Base-by-base conservation (phyloP, 37 sponge, comb jelly and placozoan genomes). In the Chondrosia reniformis region DNA sequence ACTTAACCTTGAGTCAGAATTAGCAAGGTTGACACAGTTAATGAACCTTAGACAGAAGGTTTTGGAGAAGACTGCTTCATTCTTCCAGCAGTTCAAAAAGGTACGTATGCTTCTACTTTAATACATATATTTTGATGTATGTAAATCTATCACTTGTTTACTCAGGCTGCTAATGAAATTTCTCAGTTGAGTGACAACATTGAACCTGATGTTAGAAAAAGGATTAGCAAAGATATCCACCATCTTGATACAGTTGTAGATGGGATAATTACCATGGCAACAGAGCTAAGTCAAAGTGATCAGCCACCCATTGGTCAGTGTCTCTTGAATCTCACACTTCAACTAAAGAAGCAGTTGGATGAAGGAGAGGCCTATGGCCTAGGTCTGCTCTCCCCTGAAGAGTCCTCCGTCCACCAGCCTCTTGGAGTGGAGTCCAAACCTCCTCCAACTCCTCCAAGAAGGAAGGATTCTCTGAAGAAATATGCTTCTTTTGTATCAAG, bases 51-150 rank as follows among this genome's bases (percentile, higher is more conserved):
- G 43, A 25, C n/a, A n/a, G n/a, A 34, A 1, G n/a, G 72, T 37
- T 22, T 40, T 69, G 8, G 36, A 8, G 37, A 69, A 39, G 21
- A 44, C 43, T 22, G 22, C n/a, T 36, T 19, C 4, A 21, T 69
- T 69, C 72, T 69, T 34, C 72, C 39, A 69, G 43, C 1, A 37
- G 4, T 41, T 24, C 4, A 69, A 69, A 44, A 40, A 69, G 72
- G 72, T 69, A 30, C 7, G 61, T 49, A 15, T 10, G 10, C 15
- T 49, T 10, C 52, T 10, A 10, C 15, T 49, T 10, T 49, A 15
- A 19, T 49, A 15, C 15, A 15, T 49, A 15, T 49, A 49, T 15
- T 10, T 49, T 19, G 15, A 15, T 49, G 52, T 49, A 15, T 49
- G 52, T 49, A 15, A 19, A 15, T 49, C 15, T 49, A 15, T 49